These are phyloP conservation scores for Drosophila pandora DNA, from an alignment of 1,140 invertebrate genomes.

Conservation along the genomic window DNA sequence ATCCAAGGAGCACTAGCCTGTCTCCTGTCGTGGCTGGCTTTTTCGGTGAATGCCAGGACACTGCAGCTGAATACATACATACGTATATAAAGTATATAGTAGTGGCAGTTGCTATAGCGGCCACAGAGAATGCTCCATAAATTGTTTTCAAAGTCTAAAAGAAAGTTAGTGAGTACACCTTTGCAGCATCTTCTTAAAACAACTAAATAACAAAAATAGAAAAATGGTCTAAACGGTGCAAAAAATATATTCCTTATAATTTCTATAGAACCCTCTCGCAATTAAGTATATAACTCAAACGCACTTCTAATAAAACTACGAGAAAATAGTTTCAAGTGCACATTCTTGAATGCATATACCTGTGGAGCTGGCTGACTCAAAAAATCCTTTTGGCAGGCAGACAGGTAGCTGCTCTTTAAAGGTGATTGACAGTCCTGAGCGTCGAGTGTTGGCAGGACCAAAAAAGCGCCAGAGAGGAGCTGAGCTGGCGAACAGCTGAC, in stretches of 20 bases:
- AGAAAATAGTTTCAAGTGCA: slow-evolving; percentile 2
- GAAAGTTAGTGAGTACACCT: slow-evolving; percentile 59
- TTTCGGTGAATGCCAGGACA: slow-evolving; percentile 26
- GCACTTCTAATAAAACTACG: background rate
- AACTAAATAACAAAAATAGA: no score
- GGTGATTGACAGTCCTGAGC: slow-evolving; percentile 51
- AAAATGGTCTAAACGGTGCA: no score
- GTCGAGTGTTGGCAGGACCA: slow-evolving; percentile 47
- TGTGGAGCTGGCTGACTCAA: slow-evolving; percentile 44
- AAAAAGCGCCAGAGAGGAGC: slow-evolving; percentile 12
- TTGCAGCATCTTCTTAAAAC: background rate
- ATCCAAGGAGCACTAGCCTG: slow-evolving; percentile 3
- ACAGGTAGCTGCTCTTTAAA: slow-evolving; percentile 33
- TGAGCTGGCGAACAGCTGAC: slow-evolving; percentile 32
- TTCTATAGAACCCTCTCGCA: no score
- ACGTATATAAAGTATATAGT: slow-evolving; percentile 16
- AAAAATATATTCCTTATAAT: no score
- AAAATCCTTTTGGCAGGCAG: slow-evolving; percentile 41
- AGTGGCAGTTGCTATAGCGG: slow-evolving; percentile 15
- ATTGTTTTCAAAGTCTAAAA: slow-evolving; percentile 67
- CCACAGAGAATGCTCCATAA: slow-evolving; percentile 65
- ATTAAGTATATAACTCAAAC: no score
- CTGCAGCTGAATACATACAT: background rate
- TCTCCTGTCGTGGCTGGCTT: slow-evolving; percentile 7
- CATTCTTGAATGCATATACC: slow-evolving; percentile 22